Conservation (phyloP, 1,140 invertebrate species). For the Bombus difficillimus region DNA sequence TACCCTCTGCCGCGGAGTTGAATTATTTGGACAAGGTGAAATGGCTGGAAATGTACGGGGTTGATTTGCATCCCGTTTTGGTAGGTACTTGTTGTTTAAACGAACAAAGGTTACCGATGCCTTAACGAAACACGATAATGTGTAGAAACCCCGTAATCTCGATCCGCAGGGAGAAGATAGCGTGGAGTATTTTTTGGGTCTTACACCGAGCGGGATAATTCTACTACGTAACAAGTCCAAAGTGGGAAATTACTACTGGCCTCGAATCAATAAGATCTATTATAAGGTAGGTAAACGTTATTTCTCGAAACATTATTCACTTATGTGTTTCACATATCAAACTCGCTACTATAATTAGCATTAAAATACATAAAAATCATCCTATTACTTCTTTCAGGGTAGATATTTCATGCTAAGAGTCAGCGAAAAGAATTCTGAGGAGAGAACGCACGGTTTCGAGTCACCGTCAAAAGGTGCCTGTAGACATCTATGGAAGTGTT, state of each 20-base stretch:
- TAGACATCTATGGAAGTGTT: conserved; percentile 99
- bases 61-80: conserved; percentile 91
- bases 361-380: background rate
- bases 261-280: conserved; percentile 97
- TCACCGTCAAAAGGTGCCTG: conserved; percentile 97
- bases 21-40: conserved; percentile 92
- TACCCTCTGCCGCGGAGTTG: conserved; percentile 88
- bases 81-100: conserved; percentile 80
- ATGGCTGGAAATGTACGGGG: conserved; percentile 93
- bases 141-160: conserved; percentile 53
- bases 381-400: conserved; percentile 81
- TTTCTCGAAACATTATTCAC: background rate
- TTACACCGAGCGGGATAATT: conserved; percentile 98
- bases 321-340: background rate
- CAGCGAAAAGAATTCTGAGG: conserved; percentile 97
- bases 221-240: conserved; percentile 97
- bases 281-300: conserved; percentile 86
- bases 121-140: conserved; percentile 10
- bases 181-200: conserved; percentile 97
- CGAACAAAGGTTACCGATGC: background rate
- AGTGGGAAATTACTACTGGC: conserved; percentile 99
- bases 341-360: too few species aligned
- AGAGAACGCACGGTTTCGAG: conserved; percentile 97
- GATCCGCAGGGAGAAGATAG: conserved; percentile 95
- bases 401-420: conserved; percentile 98